A percentile compares a stretch with the other conserved stretches of the same genome.
These are phyloP conservation scores for Cyphotilapia sp. DNA, from an alignment of 2,113 vertebrate genomes.

Conservation along the genomic window DNA sequence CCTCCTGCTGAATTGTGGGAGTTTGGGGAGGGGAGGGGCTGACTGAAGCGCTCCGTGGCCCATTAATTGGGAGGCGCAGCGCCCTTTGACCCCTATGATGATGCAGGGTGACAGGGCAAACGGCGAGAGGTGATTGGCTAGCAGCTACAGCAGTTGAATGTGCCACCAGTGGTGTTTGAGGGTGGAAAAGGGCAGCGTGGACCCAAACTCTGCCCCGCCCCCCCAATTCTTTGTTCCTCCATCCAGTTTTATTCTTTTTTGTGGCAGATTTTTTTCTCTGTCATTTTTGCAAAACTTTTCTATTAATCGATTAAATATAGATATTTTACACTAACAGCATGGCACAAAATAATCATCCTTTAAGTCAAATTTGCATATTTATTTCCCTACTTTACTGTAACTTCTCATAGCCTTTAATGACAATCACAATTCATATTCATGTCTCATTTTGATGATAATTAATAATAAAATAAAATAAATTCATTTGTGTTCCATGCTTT, in stretches of 20 bases:
- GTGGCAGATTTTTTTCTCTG: neutral
- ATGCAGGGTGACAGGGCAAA: slow-evolving; percentile 81
- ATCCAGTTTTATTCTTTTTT: neutral
- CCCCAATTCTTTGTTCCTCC: neutral
- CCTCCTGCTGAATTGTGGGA: slow-evolving; percentile 26
- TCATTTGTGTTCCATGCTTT: fast-evolving
- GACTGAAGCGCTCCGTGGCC: neutral
- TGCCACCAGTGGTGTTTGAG: slow-evolving; percentile 80
- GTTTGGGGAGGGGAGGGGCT: neutral
- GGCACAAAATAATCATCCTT: neutral
- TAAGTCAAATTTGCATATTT: neutral
- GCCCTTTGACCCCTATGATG: slow-evolving; percentile 67
- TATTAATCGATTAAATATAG: neutral
- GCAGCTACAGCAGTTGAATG: slow-evolving; percentile 80
- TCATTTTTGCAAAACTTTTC: neutral
- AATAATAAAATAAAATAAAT: neutral
- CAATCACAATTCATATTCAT: fast-evolving
- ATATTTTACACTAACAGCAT: neutral
- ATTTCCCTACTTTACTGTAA: neutral
- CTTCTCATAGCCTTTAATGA: neutral
- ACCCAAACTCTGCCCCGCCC: neutral
- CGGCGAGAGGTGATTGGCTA: slow-evolving; percentile 77
- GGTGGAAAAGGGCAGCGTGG: slow-evolving; percentile 52
- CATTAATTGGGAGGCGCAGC: slow-evolving; percentile 57
- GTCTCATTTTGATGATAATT: neutral